Evolutionary conservation across 2,113 vertebrate genomes (phyloP), one percentile per base, ranked within the genome.

Genomic region (Anoura caudifer): DNA sequence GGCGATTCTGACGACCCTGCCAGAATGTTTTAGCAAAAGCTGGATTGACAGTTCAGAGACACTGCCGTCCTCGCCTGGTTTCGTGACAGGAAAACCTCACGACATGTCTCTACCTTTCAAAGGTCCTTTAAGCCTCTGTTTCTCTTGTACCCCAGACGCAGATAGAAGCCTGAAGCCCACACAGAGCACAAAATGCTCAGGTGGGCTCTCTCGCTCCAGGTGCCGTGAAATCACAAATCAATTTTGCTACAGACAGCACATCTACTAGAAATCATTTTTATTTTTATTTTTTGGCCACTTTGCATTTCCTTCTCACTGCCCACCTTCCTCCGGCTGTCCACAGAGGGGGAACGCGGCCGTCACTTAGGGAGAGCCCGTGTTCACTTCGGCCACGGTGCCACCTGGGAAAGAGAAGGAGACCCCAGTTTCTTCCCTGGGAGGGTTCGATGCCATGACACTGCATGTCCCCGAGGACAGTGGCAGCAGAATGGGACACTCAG

Each of bases 31-130:
- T 94, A 95, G 69, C 3, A 43, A 31, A 47, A 73, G 90, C 94
- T 87, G 95, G 93, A 97, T 3, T 95, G 98, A 97, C 97, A 97
- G 97, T 96, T 98, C 85, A 97, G 96, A 98, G 97, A 93, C 77
- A 75, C 33, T 73, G 96, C 86, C 93, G 94, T 87, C 69, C 94
- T 97, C 92, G 95, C 87, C 67, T 83, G 65, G 89, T 89, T 96
- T 97, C 82, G 90, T 87, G 87, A 73, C 94, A 75, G 91, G 90
- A 97, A 98, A 97, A 84, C 36, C 96, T 90, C 84, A 93, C 67
- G 95, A 83, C 94, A 96, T 97, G 22, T 87, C 79, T 41, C 28
- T 31, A 59, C 85, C 86, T 96, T 86, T 63, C 24, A 91, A 86
- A 79, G 54, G 65, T 63, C 72, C 69, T 69, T 73, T 45, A 81